Percentiles rank a stretch among this genome's conserved stretches.
Conservation (phyloP, 2,797 vertebrate species). For the Enteromius treurensis region DNA sequence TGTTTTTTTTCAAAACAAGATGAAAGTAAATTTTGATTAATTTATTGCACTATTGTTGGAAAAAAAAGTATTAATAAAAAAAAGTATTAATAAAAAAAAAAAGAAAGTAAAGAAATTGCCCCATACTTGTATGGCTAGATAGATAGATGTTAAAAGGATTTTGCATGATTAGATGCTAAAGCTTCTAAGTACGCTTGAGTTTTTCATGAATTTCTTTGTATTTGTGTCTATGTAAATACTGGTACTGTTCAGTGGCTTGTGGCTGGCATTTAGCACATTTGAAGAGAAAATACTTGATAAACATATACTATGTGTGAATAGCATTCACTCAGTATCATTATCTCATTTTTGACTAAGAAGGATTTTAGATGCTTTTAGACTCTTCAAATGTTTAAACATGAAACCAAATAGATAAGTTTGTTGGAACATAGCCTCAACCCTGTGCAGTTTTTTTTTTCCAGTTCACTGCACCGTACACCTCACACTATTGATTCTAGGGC, state of each 20-base stretch:
- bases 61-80: not conserved
- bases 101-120: not conserved
- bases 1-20: not conserved
- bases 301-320: too few relatives aligned
- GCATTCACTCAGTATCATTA: too few relatives aligned
- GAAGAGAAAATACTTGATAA: too few relatives aligned
- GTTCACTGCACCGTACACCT: conserved; percentile 18
- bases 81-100: not conserved
- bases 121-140: not conserved
- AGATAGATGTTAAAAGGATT: not conserved
- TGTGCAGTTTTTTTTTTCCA: conserved; percentile 7
- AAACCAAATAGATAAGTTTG: conserved; percentile 8
- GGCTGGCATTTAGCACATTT: too few relatives aligned
- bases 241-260: too few relatives aligned
- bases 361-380: too few relatives aligned
- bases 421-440: conserved; percentile 3
- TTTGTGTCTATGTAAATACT: too few relatives aligned
- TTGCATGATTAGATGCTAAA: too few relatives aligned
- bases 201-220: too few relatives aligned
- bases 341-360: too few relatives aligned
- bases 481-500: conserved; percentile 31
- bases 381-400: not conserved
- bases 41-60: not conserved
- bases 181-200: too few relatives aligned
- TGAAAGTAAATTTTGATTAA: not conserved